Conservation (phyloP, 2,113 vertebrate genomes). For the Promerops cafer region DNA sequence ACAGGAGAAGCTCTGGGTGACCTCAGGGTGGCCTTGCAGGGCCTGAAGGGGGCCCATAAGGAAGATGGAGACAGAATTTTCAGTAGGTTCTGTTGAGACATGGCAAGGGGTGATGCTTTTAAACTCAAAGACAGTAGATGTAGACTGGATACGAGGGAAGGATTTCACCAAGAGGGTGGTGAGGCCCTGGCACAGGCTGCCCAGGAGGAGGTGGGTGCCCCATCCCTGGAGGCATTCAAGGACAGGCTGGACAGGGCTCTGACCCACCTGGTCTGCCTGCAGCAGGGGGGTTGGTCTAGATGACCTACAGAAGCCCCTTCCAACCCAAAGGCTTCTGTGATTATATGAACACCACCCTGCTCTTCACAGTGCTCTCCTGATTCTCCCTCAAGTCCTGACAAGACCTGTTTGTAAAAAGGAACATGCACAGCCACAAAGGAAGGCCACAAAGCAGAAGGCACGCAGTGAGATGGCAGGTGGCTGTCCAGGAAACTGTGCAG, state of each 20-base stretch:
- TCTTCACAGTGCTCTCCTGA: neutral
- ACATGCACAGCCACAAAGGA: neutral
- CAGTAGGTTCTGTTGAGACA: neutral
- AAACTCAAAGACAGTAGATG: neutral
- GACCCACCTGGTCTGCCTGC: neutral
- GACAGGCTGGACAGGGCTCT: neutral
- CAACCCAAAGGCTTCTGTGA: neutral
- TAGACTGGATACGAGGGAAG: neutral
- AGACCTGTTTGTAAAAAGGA: neutral
- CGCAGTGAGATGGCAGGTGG: neutral
- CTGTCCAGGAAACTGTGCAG: neutral
- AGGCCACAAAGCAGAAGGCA: neutral
- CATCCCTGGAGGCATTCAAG: neutral
- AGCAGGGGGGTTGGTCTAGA: neutral
- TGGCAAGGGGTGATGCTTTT: neutral
- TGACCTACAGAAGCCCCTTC: neutral
- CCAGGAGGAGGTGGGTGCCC: neutral
- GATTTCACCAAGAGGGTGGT: neutral
- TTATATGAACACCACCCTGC: neutral
- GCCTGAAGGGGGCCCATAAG: neutral
- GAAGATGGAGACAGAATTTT: neutral
- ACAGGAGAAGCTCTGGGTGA: neutral
- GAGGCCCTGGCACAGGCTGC: neutral
- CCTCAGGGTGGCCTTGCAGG: accelerated
- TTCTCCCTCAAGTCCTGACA: neutral